phyloP scores from a whole-genome alignment of 2,888 invertebrate genomes.

The Tyria jacobaeae region DNA sequence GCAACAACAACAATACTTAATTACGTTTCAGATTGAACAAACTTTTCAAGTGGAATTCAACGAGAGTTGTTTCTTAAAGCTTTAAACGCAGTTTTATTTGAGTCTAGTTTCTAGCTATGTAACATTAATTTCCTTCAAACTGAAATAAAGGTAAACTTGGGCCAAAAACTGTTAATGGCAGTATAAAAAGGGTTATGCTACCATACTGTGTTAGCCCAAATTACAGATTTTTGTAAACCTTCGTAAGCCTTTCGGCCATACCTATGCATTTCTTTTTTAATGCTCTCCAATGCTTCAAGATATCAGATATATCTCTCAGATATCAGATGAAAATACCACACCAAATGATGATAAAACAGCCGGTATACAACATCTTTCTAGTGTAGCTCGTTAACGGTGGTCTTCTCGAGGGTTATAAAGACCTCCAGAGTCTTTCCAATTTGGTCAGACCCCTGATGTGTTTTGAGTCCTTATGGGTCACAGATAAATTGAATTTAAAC shows the following conservation, averaged over 20 bases:
- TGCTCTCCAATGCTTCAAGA: no score
- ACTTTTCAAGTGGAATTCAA: slow-evolving; percentile 62
- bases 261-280: no score
- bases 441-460: background rate
- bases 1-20: slow-evolving; percentile 77
- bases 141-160: background rate
- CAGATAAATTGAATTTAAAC: no score
- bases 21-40: slow-evolving; percentile 66
- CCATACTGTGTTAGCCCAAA: background rate
- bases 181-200: background rate
- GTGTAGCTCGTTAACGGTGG: no score
- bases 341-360: no score
- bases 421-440: background rate
- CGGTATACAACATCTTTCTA: no score
- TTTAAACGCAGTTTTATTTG: slow-evolving; percentile 44
- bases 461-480: no score
- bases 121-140: background rate
- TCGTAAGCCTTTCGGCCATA: background rate
- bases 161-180: background rate
- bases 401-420: background rate
- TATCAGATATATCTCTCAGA: no score
- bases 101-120: slow-evolving; percentile 30
- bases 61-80: slow-evolving; percentile 53
- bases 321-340: no score
- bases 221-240: background rate